Base-by-base conservation (phyloP, 2,888 invertebrate genomes). In the Drosophila putrida region DNA sequence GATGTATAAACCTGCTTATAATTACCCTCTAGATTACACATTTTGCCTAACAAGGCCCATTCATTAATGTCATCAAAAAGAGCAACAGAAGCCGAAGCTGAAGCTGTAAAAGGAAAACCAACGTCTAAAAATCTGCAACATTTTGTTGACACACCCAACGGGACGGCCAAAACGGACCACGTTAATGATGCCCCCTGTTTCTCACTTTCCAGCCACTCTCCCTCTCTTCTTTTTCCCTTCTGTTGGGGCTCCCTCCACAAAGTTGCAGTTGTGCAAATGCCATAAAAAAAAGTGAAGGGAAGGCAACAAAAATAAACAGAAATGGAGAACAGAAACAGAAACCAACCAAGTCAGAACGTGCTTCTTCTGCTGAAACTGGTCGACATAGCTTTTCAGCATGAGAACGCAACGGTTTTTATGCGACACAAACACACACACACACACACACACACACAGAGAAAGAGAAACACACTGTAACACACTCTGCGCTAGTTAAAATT, bases 21-120 rank as follows among this genome's bases (percentile, higher is more conserved):
- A 82, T 82, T 82, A 82, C 89, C 89, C 89, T 68, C 74, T 73
- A 83, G 89, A 88, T 82, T 82, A 82, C 89, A 87, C 87, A 83
- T 77, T 76, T 75, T 69, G 63, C 78, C 84, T 70, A 82, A 88
- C 82, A 87, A 87, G 89, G 81, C 89, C 78, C 82, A 82, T 82
- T 82, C 82, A 89, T 88, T 82, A 82, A 86, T 87, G 82, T 68
- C 82, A 89, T 80, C 78, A 80, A 80, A 88, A 83, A 73, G 74
- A 79, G 63, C 89, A 73, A 51, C 75, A 75, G 44, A 51, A 50
- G 47, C 50, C 11, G 57, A 41, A 43, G 31, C 39, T 49, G 27
- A 58, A 20, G 35, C 47, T 49, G 27, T 53, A 20, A 28, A 41
- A 13, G 39, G 39, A 38, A 41, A 44, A 31, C 64, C 66, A 85